phyloP scores from a whole-genome alignment of 2,888 invertebrate species.

The Cantharis lateralis region DNA sequence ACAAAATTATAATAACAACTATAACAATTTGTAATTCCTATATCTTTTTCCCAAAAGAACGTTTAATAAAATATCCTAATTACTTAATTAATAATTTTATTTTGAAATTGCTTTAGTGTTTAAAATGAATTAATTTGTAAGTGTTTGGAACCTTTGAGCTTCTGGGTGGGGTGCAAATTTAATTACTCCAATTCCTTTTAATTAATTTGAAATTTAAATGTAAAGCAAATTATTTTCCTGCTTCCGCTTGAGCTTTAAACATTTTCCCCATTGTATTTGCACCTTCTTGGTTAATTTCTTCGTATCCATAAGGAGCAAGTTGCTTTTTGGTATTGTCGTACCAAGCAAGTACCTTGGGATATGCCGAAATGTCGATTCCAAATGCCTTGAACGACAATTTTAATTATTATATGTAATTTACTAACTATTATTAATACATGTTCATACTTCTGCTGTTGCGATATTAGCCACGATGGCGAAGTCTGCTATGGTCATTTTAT shows the following conservation, averaged over 20 bases:
- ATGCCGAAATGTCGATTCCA: conserved; percentile 61
- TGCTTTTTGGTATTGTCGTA: conserved; percentile 67
- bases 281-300: conserved; percentile 67
- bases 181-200: background rate
- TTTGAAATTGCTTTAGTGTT: background rate
- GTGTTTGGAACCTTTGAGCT: background rate
- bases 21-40: background rate
- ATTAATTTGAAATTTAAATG: background rate
- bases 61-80: background rate
- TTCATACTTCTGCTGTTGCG: conserved; percentile 62
- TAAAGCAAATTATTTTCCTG: background rate
- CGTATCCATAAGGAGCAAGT: conserved; percentile 69
- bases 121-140: background rate
- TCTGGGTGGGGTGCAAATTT: background rate
- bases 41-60: background rate
- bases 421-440: background rate
- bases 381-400: conserved; percentile 56
- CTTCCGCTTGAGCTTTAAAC: conserved; percentile 48
- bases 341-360: conserved; percentile 67
- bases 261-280: conserved; percentile 62
- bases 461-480: conserved; percentile 66
- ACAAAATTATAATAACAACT: background rate
- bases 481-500: conserved; percentile 73
- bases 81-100: background rate
- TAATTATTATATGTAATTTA: background rate